These are phyloP conservation scores for Formica selysi DNA, from an alignment of 1,140 invertebrate genomes.

Conservation along the genomic window DNA sequence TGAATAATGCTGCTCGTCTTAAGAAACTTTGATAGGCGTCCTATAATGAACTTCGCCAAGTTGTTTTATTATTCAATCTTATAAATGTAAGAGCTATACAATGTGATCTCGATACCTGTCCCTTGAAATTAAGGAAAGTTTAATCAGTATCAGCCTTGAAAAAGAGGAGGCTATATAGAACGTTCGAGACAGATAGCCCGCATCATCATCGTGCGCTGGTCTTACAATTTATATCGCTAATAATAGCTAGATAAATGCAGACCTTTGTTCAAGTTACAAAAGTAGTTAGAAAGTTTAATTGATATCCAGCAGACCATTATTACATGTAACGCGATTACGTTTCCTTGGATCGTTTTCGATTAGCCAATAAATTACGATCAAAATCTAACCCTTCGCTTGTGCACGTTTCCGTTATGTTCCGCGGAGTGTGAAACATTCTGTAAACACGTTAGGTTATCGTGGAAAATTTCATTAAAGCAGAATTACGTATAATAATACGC, in stretches of 20 bases:
- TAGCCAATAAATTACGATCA: conserved; percentile 19
- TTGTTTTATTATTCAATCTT: conserved; percentile 37
- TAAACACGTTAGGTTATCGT: neutral
- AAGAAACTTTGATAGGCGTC: neutral
- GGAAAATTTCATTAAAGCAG: conserved; percentile 5
- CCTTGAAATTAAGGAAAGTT: conserved; percentile 51
- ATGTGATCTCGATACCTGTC: neutral
- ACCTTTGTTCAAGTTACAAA: conserved; percentile 48
- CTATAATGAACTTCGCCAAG: conserved; percentile 38
- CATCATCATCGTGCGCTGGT: conserved; percentile 20
- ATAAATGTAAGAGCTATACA: conserved; percentile 4
- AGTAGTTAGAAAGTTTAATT: conserved; percentile 62
- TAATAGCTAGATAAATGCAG: conserved; percentile 42
- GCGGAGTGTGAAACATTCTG: neutral
- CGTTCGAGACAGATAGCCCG: conserved; percentile 21
- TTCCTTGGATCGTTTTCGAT: conserved; percentile 21
- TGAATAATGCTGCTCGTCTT: conserved; percentile 18
- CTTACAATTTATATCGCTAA: conserved; percentile 47
- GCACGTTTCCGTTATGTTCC: neutral
- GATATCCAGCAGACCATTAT: conserved; percentile 25
- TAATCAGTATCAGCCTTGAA: conserved; percentile 37
- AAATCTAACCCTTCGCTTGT: neutral
- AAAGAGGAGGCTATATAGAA: neutral
- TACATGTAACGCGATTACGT: conserved; percentile 25
- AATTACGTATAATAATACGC: neutral